A percentile compares a stretch with the other conserved stretches of the same genome.
Conservation (phyloP, 2,797 vertebrate species). For the Kryptopterus vitreolus region DNA sequence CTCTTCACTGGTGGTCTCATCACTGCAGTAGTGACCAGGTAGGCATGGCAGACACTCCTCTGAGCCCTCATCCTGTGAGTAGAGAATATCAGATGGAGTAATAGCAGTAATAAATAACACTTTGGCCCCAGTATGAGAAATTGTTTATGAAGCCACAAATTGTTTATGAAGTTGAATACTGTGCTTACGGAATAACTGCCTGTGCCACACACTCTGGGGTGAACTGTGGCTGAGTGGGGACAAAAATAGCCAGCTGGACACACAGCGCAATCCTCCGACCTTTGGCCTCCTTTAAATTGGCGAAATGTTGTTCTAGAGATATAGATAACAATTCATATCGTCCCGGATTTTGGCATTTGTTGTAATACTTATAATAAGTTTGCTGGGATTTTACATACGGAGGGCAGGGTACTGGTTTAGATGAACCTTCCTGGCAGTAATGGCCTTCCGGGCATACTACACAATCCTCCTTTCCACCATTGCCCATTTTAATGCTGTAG, state of each 20-base stretch:
- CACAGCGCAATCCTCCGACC: conserved; percentile 73
- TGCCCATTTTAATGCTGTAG: conserved; percentile 80
- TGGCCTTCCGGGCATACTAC: conserved; percentile 79
- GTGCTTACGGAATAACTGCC: conserved; percentile 88
- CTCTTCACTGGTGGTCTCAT: conserved; percentile 82
- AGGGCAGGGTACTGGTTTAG: conserved; percentile 83
- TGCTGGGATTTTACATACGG: conserved; percentile 68
- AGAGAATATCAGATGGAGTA: not conserved
- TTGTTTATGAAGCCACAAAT: not conserved
- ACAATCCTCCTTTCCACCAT: conserved; percentile 74
- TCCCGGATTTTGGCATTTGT: not conserved
- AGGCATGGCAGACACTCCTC: conserved; percentile 78
- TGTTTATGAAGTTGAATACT: not conserved
- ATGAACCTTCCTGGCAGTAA: conserved; percentile 80
- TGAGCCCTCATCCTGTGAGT: conserved; percentile 78
- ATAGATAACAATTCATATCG: conserved; percentile 35
- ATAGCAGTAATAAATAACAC: not conserved
- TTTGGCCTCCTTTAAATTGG: conserved; percentile 69
- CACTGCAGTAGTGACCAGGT: conserved; percentile 83
- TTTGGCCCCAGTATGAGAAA: not conserved
- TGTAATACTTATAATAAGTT: not conserved
- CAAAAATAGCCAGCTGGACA: conserved; percentile 86
- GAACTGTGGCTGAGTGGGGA: conserved; percentile 77
- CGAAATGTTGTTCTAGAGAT: conserved; percentile 78
- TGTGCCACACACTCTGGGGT: conserved; percentile 76